Evolutionary conservation across 2,888 invertebrate genomes (phyloP).

Genomic region (Stictocephala bisonia): DNA sequence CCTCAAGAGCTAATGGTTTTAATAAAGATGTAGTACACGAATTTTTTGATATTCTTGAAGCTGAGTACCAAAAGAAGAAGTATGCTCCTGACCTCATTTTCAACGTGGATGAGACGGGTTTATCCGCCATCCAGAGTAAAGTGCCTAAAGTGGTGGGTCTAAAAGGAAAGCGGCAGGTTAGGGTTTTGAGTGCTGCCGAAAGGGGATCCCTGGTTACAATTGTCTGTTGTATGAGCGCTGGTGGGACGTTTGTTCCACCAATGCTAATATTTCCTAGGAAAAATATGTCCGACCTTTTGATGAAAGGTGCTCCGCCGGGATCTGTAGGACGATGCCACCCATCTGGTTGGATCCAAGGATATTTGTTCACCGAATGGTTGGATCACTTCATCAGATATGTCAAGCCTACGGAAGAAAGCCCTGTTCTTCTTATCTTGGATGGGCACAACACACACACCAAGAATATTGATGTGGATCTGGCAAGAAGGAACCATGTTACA

Average conservation of each 20-base stretch:
- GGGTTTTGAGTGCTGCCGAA: slow-evolving; percentile 61
- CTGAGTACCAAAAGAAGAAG: slow-evolving; percentile 55
- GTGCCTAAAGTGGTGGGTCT: slow-evolving; percentile 58
- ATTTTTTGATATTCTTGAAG: slow-evolving; percentile 47
- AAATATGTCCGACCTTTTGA: slow-evolving; percentile 59
- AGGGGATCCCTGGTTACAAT: slow-evolving; percentile 60
- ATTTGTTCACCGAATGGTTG: slow-evolving; percentile 61
- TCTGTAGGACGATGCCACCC: slow-evolving; percentile 58
- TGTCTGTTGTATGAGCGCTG: slow-evolving; percentile 59
- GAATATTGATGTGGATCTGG: slow-evolving; percentile 49
- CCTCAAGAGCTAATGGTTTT: slow-evolving; percentile 33
- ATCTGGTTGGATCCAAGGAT: slow-evolving; percentile 61
- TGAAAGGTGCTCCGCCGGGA: slow-evolving; percentile 60
- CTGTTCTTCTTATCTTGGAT: slow-evolving; percentile 55
- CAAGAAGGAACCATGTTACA: slow-evolving; percentile 44
- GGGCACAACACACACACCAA: slow-evolving; percentile 51
- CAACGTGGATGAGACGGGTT: slow-evolving; percentile 62
- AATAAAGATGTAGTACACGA: slow-evolving; percentile 51
- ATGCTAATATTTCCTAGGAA: slow-evolving; percentile 61
- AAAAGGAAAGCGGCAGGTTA: slow-evolving; percentile 62
- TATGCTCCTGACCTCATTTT: slow-evolving; percentile 53
- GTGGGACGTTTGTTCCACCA: slow-evolving; percentile 62
- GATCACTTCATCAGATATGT: slow-evolving; percentile 58
- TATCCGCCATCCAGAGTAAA: slow-evolving; percentile 57
- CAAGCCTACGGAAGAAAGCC: slow-evolving; percentile 56